A percentile compares a stretch with the other conserved stretches of the same genome.
phyloP scores from a whole-genome alignment of 2,888 invertebrate genomes.

The Biston betularia region DNA sequence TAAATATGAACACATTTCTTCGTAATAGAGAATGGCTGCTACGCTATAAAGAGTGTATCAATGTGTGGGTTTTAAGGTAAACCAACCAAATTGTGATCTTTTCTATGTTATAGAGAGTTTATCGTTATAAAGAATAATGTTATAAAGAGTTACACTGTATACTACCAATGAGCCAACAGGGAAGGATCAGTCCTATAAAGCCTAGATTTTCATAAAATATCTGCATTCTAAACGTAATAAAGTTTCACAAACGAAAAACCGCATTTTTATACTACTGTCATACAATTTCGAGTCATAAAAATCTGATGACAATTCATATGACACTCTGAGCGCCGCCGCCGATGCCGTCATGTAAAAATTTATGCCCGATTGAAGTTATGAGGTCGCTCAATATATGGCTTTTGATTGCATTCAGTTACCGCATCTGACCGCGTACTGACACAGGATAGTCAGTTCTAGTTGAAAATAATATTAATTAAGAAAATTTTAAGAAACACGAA shows the following conservation, averaged over 20 bases:
- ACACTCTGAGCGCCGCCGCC: conserved; percentile 46
- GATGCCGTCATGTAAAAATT: conserved; percentile 58
- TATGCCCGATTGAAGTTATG: conserved; percentile 57
- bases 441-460: conserved; percentile 15
- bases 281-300: conserved; percentile 17
- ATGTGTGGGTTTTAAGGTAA: no score
- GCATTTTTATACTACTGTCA: conserved; percentile 6
- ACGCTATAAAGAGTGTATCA: no score
- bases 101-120: no score
- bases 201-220: not conserved
- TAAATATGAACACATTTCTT: no score
- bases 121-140: no score
- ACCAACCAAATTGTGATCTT: no score
- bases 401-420: conserved; percentile 55
- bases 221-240: not conserved
- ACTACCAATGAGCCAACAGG: no score
- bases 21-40: no score
- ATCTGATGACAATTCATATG: conserved; percentile 53
- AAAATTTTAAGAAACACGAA: no score
- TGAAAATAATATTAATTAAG: not conserved
- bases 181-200: not conserved
- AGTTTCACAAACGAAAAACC: conserved; percentile 6
- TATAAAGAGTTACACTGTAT: no score
- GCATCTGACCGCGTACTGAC: conserved; percentile 18
- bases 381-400: conserved; percentile 49